A percentile compares a stretch with the other conserved stretches of the same genome.
Conservation (phyloP, 2,797 vertebrate genomes). For the Lutjanus argentimaculatus region DNA sequence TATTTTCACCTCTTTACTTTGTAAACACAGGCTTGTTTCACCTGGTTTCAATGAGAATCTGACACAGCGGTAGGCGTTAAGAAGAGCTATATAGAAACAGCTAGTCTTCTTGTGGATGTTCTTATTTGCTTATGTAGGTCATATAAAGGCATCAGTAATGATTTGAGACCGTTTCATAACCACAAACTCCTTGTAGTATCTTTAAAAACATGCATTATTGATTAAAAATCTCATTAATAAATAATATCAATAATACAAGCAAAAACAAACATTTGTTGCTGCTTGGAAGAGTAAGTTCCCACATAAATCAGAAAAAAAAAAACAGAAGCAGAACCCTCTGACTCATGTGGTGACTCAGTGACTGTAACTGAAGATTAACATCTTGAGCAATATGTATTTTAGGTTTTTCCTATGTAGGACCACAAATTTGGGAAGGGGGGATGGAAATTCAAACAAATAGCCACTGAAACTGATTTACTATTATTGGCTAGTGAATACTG, state of each 20-base stretch:
- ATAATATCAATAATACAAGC: neutral
- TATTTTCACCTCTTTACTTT: too few relatives aligned
- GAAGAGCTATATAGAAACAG: too few relatives aligned
- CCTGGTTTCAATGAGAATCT: too few relatives aligned
- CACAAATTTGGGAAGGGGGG: neutral
- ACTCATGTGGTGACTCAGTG: slow-evolving; percentile 11
- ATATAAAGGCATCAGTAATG: too few relatives aligned
- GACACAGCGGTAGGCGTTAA: too few relatives aligned
- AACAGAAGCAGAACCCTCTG: neutral
- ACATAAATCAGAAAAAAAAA: neutral
- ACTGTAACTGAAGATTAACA: neutral
- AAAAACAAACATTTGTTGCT: neutral
- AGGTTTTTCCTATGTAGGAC: neutral
- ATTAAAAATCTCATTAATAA: neutral
- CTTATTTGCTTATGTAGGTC: too few relatives aligned
- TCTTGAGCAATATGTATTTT: slow-evolving; percentile 5
- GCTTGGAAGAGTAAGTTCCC: neutral
- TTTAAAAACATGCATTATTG: neutral
- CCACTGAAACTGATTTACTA: neutral
- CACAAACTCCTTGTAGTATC: too few relatives aligned
- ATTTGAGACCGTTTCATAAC: too few relatives aligned
- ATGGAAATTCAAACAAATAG: slow-evolving; percentile 23
- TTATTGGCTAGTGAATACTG: neutral
- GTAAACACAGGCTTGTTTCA: too few relatives aligned
- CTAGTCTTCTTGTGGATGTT: too few relatives aligned